A percentile compares a stretch with the other conserved stretches of the same genome.
Evolutionary conservation across 1,140 invertebrate species (phyloP).

Genomic region (Calephelis virginiensis): DNA sequence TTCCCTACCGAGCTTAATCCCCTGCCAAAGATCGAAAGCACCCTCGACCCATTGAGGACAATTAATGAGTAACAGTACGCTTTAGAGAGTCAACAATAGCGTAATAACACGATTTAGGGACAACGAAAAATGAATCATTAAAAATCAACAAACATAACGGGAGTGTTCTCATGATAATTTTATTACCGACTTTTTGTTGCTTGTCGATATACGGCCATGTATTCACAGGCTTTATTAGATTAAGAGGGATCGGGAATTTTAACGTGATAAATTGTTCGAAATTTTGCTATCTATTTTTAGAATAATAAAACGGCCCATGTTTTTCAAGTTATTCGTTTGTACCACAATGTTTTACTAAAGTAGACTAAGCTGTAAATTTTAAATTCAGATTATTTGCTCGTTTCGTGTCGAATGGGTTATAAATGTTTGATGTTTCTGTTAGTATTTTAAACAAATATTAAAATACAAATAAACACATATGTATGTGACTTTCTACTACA

Average conservation of each 20-base stretch:
- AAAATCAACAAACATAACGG: conserved; percentile 53
- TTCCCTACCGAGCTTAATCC: conserved; percentile 52
- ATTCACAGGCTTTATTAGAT: conserved; percentile 26
- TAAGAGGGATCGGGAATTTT: conserved; percentile 13
- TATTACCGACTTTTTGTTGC: conserved; percentile 35
- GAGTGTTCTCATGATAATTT: conserved; percentile 50
- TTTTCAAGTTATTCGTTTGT: too few species aligned
- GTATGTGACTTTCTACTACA: too few species aligned
- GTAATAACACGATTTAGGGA: conserved; percentile 63
- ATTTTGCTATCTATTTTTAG: background rate
- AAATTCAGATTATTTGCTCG: too few species aligned
- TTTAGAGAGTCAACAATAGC: conserved; percentile 61
- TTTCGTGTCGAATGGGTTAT: too few species aligned
- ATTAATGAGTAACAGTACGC: conserved; percentile 69
- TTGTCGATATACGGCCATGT: conserved; percentile 18
- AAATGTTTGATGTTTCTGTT: too few species aligned
- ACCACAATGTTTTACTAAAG: too few species aligned
- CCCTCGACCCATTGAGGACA: conserved; percentile 60
- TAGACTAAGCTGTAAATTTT: too few species aligned
- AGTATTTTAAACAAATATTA: too few species aligned
- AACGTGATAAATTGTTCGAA: background rate
- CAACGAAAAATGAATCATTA: conserved; percentile 59
- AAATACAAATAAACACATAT: too few species aligned
- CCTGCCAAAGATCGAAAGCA: conserved; percentile 45
- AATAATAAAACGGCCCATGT: background rate